Conservation (phyloP, 2,888 invertebrate species). For the Diarsia rubi region DNA sequence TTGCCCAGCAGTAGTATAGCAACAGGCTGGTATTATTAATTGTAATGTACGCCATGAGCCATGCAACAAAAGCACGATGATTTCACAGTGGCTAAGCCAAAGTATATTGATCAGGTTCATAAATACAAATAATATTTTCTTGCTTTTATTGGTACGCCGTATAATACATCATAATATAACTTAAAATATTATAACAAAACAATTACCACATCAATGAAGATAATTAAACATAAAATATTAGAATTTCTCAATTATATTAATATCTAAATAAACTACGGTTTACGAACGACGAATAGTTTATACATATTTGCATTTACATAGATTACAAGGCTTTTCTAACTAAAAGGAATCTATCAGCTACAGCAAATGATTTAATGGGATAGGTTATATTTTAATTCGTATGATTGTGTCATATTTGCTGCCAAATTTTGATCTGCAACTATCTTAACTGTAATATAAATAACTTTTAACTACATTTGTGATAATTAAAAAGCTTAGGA, state of each 20-base stretch:
- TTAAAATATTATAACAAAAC: constrained; percentile 87
- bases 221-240: constrained; percentile 81
- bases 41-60: neutral
- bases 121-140: constrained; percentile 60
- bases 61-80: neutral
- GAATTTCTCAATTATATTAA: constrained; percentile 80
- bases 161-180: constrained; percentile 83
- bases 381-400: constrained; percentile 59
- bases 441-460: constrained; percentile 56
- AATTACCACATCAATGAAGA: constrained; percentile 82
- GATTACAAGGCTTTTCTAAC: constrained; percentile 83
- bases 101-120: neutral
- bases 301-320: constrained; percentile 88
- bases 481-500: constrained; percentile 55
- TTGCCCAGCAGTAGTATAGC: neutral
- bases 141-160: constrained; percentile 76
- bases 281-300: constrained; percentile 79
- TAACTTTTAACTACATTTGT: constrained; percentile 51
- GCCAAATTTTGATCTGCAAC: constrained; percentile 57
- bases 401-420: constrained; percentile 57
- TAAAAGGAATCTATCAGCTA: constrained; percentile 67
- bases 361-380: constrained; percentile 67
- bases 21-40: neutral
- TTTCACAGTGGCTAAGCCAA: neutral
- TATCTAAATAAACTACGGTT: constrained; percentile 79